Conservation (phyloP, 1,140 invertebrate species). For the Camponotus floridanus region DNA sequence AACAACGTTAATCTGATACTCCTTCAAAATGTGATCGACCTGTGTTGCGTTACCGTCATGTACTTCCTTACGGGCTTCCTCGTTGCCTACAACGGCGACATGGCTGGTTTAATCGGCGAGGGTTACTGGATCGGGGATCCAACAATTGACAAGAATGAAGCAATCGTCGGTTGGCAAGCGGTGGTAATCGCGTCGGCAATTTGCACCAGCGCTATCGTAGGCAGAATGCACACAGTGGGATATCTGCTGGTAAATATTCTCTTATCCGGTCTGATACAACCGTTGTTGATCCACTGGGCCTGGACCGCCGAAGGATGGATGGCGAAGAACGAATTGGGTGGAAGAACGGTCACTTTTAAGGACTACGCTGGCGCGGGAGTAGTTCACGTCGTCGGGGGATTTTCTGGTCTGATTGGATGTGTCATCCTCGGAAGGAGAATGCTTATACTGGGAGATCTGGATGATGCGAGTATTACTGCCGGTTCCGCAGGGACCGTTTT, state of each 20-base stretch:
- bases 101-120: slow-evolving; percentile 57
- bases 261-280: slow-evolving; percentile 71
- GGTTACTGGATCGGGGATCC: slow-evolving; percentile 73
- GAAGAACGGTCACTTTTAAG: slow-evolving; percentile 52
- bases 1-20: slow-evolving; percentile 78
- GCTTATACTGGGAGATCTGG: slow-evolving; percentile 69
- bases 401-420: slow-evolving; percentile 75
- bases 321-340: slow-evolving; percentile 50
- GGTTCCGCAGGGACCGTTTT: slow-evolving; percentile 68
- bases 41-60: slow-evolving; percentile 72
- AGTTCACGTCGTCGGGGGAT: slow-evolving; percentile 74
- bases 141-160: slow-evolving; percentile 69
- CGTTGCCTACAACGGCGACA: slow-evolving; percentile 73
- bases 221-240: slow-evolving; percentile 72
- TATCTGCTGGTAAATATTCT: slow-evolving; percentile 67
- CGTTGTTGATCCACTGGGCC: slow-evolving; percentile 77
- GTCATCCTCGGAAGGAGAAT: slow-evolving; percentile 74
- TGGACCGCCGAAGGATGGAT: slow-evolving; percentile 77
- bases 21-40: slow-evolving; percentile 75
- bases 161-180: slow-evolving; percentile 74
- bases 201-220: slow-evolving; percentile 70
- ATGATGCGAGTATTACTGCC: slow-evolving; percentile 70
- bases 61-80: slow-evolving; percentile 71
- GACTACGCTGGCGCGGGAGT: slow-evolving; percentile 72
- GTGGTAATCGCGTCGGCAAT: slow-evolving; percentile 73